phyloP scores from a whole-genome alignment of 2,113 vertebrate species.

The Orientallactaga bullata region DNA sequence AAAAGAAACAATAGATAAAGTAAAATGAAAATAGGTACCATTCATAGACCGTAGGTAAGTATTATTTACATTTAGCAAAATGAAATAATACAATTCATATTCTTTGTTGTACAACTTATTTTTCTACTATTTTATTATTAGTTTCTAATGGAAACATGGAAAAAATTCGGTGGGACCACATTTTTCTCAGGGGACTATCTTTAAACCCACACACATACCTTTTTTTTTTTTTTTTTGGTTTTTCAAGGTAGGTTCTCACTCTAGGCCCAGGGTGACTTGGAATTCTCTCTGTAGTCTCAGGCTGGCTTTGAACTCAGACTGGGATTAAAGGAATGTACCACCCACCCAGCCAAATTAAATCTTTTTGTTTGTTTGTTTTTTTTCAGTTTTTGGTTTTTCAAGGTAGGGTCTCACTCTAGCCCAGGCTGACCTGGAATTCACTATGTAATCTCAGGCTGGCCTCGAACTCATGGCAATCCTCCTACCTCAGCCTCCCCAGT shows the following conservation, averaged over 20 bases:
- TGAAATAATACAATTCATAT: conserved; percentile 42
- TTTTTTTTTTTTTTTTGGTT: conserved; percentile 1
- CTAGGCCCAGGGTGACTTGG: too few relatives aligned
- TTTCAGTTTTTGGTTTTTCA: too few relatives aligned
- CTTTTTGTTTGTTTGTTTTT: too few relatives aligned
- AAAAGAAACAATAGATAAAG: conserved; percentile 29
- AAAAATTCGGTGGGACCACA: conserved; percentile 24
- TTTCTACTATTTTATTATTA: conserved; percentile 47
- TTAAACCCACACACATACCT: not conserved
- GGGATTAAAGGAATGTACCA: too few relatives aligned
- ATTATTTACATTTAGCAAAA: conserved; percentile 43
- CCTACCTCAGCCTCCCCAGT: too few relatives aligned
- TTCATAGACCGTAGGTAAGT: conserved; percentile 26
- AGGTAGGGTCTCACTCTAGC: too few relatives aligned
- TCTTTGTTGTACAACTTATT: conserved; percentile 46
- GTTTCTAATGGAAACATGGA: conserved; percentile 11
- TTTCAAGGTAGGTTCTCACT: not conserved
- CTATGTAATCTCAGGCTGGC: too few relatives aligned
- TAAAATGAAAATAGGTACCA: conserved; percentile 49
- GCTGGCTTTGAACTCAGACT: too few relatives aligned
- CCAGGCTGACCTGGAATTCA: too few relatives aligned
- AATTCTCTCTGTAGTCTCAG: too few relatives aligned
- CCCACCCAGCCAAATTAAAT: too few relatives aligned
- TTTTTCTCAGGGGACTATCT: conserved; percentile 19
- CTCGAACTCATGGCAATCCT: too few relatives aligned